Base-by-base conservation (phyloP, 1,140 invertebrate genomes). In the Zaprionus lachaisei region DNA sequence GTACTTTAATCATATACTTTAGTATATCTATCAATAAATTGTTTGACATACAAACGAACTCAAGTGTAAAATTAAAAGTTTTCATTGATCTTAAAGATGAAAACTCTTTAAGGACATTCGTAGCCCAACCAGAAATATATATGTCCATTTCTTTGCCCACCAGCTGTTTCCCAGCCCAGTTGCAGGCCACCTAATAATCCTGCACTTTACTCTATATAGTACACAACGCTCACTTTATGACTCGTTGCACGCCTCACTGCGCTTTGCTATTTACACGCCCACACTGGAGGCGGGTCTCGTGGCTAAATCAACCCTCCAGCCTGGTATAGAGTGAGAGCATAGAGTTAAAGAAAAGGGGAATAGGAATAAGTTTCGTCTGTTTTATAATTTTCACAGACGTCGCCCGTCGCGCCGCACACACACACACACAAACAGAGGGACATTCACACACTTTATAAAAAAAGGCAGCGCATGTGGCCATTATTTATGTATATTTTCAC, bases 401-500 rank as follows among this genome's bases (percentile, higher is more conserved):
- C 54, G 49, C 61, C 57, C 38, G 38, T 41, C 64, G 54, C 57
- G 44, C 15, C 55, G 54, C n/a, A 26, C 49, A 20, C 17, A 20
- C 44, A 51, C 47, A 24, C 47, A 51, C 4, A 51, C 17, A 34
- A 34, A 34, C 2, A 34, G 31, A 34, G 9, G n/a, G 11, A 7
- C 41, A 51, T 14, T 22, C 47, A 56, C 65, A 86, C 83, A 85
- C 68, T 80, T 84, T 55, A 82, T 70, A 74, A 82, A 83, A 77
- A 87, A 47, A 3, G 74, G 66, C 81, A 79, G 84, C 66, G 77
- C 84, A 77, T 80, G 84, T 89, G 69, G 72, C 63, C 83, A 80
- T 84, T 84, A 78, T 86, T 89, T 86, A 86, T 86, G 84, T 80
- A 78, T 86, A 84, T 86, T 86, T 84, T 86, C 84, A 86, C 83